A percentile compares a stretch with the other conserved stretches of the same genome.
Evolutionary conservation across 2,888 invertebrate genomes (phyloP).

Genomic region (Polydesmus complanatus): DNA sequence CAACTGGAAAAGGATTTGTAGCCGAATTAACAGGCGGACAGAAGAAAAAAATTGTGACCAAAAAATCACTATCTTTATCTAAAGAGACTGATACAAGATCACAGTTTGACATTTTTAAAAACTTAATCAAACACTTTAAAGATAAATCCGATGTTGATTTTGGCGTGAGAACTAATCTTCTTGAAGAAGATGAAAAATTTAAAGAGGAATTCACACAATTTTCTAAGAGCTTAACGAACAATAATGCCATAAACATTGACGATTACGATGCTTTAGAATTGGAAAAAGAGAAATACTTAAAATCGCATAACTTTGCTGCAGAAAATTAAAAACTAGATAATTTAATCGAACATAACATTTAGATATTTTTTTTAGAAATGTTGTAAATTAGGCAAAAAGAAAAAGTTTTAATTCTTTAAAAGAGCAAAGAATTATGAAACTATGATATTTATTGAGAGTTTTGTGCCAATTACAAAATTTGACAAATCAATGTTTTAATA

Average conservation of each 20-base stretch:
- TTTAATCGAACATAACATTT: too few relatives aligned
- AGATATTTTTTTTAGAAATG: too few relatives aligned
- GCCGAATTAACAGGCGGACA: constrained; percentile 2
- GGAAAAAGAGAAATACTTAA: not conserved
- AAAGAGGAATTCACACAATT: not conserved
- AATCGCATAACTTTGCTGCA: too few relatives aligned
- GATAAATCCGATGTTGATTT: not conserved
- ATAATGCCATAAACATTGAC: not conserved
- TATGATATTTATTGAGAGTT: too few relatives aligned
- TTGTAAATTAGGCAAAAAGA: too few relatives aligned
- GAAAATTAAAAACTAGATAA: too few relatives aligned
- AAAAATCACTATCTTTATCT: not conserved
- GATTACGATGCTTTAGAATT: not conserved
- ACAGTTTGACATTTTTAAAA: not conserved
- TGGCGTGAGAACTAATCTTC: not conserved
- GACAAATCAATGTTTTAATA: too few relatives aligned
- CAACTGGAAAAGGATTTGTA: constrained; percentile 13
- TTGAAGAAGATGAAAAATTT: not conserved
- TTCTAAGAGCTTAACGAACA: not conserved
- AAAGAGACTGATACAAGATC: not conserved
- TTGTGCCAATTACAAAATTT: too few relatives aligned
- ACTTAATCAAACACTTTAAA: not conserved
- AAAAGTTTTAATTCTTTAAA: too few relatives aligned
- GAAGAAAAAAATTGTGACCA: not conserved
- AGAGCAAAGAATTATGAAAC: too few relatives aligned